A percentile compares a stretch with the other conserved stretches of the same genome.
Conservation (phyloP, 1,140 invertebrate species). For the Hycleus phaleratus region DNA sequence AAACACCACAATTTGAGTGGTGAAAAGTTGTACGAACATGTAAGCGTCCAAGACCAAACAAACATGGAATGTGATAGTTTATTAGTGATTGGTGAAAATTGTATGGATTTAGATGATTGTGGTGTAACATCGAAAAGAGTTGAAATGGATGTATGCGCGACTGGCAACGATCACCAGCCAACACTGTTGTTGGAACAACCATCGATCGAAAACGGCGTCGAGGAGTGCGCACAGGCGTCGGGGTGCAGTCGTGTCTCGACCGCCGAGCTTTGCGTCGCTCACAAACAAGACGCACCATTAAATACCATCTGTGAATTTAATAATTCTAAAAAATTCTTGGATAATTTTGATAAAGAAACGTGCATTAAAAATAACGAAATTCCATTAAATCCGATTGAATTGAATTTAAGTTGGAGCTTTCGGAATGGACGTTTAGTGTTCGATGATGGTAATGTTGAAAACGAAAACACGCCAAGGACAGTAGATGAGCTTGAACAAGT, state of each 20-base stretch:
- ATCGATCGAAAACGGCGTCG: constrained; percentile 33
- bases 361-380: neutral
- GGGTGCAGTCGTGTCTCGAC: constrained; percentile 35
- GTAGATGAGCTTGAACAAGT: constrained; percentile 3
- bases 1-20: neutral
- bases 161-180: neutral
- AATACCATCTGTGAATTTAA: constrained; percentile 5
- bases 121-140: neutral
- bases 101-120: neutral
- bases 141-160: constrained; percentile 1
- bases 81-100: neutral
- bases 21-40: neutral
- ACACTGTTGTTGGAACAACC: constrained; percentile 1
- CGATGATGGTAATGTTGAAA: constrained; percentile 8
- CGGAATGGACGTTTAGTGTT: constrained; percentile 33
- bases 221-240: constrained; percentile 33
- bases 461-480: constrained; percentile 2
- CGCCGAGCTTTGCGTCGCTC: constrained; percentile 30
- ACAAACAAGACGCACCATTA: constrained; percentile 8
- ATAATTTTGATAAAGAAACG: too few relatives aligned
- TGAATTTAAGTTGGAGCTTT: constrained; percentile 28
- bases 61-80: neutral
- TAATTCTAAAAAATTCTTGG: too few relatives aligned
- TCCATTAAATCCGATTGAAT: neutral
- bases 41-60: neutral